These are phyloP conservation scores for Drosophila pallidifrons DNA, from an alignment of 1,140 invertebrate species.

Conservation along the genomic window DNA sequence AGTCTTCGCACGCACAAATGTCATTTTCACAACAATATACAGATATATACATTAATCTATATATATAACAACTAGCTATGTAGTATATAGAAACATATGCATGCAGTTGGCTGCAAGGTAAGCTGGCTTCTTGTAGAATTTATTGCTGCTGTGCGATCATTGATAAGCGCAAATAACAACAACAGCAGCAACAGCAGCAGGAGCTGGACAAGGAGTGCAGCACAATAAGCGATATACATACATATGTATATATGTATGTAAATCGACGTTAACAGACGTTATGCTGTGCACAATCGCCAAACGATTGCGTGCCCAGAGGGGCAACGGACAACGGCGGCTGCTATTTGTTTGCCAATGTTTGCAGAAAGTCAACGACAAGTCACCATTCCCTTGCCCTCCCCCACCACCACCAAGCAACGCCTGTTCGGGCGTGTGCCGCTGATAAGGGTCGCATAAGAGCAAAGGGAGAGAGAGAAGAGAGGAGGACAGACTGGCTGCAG, in stretches of 20 bases:
- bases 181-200: background rate
- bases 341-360: conserved; percentile 72
- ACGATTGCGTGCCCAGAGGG: conserved; percentile 32
- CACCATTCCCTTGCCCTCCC: conserved; percentile 6
- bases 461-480: background rate
- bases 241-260: conserved; percentile 14
- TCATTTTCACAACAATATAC: conserved; percentile 55
- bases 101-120: conserved; percentile 8
- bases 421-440: conserved; percentile 55
- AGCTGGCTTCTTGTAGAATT: conserved; percentile 24
- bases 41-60: conserved; percentile 7
- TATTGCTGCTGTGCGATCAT: conserved; percentile 45
- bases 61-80: background rate
- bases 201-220: conserved; percentile 18
- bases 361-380: conserved; percentile 74
- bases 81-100: conserved; percentile 1
- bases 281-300: conserved; percentile 44
- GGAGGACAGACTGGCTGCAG: background rate
- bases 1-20: conserved; percentile 70
- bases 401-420: background rate
- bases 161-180: conserved; percentile 35
- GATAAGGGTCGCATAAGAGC: conserved; percentile 62
- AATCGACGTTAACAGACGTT: conserved; percentile 35
- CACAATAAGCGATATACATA: background rate
- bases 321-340: conserved; percentile 12